Evolutionary conservation across 2,113 vertebrate species (phyloP), one percentile per base, ranked within the genome.

Genomic region (Thermophis baileyi): DNA sequence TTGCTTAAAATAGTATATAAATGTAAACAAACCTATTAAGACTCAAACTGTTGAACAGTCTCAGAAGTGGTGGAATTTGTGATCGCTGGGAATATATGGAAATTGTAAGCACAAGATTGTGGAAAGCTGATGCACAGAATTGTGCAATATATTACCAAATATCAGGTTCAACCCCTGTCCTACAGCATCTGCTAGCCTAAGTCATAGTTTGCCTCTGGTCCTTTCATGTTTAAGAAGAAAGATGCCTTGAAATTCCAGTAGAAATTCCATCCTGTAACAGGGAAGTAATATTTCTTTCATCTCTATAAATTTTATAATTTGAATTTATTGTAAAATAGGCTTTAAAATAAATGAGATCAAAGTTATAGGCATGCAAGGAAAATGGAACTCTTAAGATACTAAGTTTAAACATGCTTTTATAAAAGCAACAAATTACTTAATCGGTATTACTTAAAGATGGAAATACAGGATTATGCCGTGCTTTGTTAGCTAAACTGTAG

Each of bases 151-250:
- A 54, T 88, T 55, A 90, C 6, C 4, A 88, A 30, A 44, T 92
- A 69, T 27, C 27, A 69, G 69, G 90, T 92, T 40, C 89, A 92
- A 95, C 81, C 88, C 89, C 46, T 93, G 92, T 94, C 57, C 49
- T 0, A 0, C 88, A 6, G 24, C 4, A 40, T 50, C 12, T 40
- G 20, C 86, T 40, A 87, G 3, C 12, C 24, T 44, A 55, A 44
- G 35, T 46, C 4, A n/a, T 51, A 86, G 94, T 96, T 74, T 93
- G 93, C 35, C 35, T 50, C 40, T 60, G 40, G 6, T 89, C 1
- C 4, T 16, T 74, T n/a, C 9, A 12, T 24, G 4, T 90, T 90
- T 74, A 49, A 49, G 49, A 51, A 90, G 47, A 35, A 35, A 89
- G 11, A 60, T 30, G 27, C 27, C 54, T 46, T 89, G 40, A 89